These are phyloP conservation scores for Pycnonotus jocosus DNA, from an alignment of 2,113 vertebrate genomes.

Conservation along the genomic window DNA sequence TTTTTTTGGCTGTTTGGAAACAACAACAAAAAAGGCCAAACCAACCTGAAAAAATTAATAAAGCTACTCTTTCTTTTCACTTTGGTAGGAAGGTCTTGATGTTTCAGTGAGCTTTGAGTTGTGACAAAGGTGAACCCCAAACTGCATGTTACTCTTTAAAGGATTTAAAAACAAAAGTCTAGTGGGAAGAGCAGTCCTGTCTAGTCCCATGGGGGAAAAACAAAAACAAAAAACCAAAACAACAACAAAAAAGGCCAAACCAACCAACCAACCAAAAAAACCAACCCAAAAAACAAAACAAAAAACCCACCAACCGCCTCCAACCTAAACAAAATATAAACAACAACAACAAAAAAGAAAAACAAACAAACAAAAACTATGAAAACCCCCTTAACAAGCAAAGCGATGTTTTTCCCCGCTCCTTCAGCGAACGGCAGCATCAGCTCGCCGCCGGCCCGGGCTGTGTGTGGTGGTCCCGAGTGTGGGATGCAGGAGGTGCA, in stretches of 20 bases:
- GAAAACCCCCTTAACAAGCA: fast-evolving
- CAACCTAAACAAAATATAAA: no score
- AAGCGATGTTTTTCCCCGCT: fast-evolving
- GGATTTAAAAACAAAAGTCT: not conserved
- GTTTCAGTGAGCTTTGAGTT: not conserved
- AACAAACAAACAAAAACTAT: fast-evolving
- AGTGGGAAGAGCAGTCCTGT: not conserved
- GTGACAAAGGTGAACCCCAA: not conserved
- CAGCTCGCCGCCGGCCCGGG: no score
- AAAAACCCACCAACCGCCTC: no score
- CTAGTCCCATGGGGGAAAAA: fast-evolving
- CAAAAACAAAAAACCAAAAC: no score
- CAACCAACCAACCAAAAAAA: no score
- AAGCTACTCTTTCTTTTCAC: not conserved
- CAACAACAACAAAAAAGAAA: not conserved
- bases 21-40: no score
- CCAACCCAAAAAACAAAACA: no score
- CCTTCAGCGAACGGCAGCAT: fast-evolving
- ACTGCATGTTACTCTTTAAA: fast-evolving
- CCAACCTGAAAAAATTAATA: not conserved
- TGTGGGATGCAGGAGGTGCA: fast-evolving
- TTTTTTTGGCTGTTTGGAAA: no score
- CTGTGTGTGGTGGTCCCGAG: fast-evolving
- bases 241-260: no score
- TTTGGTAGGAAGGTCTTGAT: not conserved